These are phyloP conservation scores for Furcula furcula DNA, from an alignment of 2,888 invertebrate genomes.

Conservation along the genomic window DNA sequence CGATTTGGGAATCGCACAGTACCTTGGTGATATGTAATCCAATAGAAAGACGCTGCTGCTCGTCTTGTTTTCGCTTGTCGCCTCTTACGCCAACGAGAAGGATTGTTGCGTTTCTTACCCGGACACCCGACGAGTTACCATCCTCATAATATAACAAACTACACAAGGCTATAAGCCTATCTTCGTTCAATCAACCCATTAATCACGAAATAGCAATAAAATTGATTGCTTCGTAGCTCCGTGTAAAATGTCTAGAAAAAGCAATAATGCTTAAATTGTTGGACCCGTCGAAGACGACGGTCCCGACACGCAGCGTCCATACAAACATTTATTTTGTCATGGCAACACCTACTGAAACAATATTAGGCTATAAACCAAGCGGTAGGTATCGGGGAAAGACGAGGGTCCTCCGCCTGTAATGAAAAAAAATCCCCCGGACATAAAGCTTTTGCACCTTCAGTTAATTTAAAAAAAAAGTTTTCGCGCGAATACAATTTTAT, in stretches of 20 bases:
- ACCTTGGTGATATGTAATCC: too few relatives aligned
- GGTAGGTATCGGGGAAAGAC: slow-evolving; percentile 39
- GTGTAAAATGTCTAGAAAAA: slow-evolving; percentile 52
- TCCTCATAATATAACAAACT: too few relatives aligned
- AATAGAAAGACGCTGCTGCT: too few relatives aligned
- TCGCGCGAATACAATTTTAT: too few relatives aligned
- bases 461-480: slow-evolving; percentile 43
- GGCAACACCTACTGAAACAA: slow-evolving; percentile 58
- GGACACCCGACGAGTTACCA: neutral
- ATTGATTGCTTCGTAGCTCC: slow-evolving; percentile 28
- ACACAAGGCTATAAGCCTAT: slow-evolving; percentile 16
- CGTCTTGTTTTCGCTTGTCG: too few relatives aligned
- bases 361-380: slow-evolving; percentile 61
- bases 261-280: slow-evolving; percentile 60
- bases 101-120: too few relatives aligned
- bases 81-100: too few relatives aligned
- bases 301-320: slow-evolving; percentile 42
- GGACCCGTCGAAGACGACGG: slow-evolving; percentile 26
- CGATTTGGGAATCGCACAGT: too few relatives aligned
- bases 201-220: slow-evolving; percentile 49
- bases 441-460: slow-evolving; percentile 46
- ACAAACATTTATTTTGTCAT: slow-evolving; percentile 63
- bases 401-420: slow-evolving; percentile 54
- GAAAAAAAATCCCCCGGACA: slow-evolving; percentile 53
- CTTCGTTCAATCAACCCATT: slow-evolving; percentile 36